Base-by-base conservation (phyloP, 1,140 invertebrate species). In the Lineus longissimus region DNA sequence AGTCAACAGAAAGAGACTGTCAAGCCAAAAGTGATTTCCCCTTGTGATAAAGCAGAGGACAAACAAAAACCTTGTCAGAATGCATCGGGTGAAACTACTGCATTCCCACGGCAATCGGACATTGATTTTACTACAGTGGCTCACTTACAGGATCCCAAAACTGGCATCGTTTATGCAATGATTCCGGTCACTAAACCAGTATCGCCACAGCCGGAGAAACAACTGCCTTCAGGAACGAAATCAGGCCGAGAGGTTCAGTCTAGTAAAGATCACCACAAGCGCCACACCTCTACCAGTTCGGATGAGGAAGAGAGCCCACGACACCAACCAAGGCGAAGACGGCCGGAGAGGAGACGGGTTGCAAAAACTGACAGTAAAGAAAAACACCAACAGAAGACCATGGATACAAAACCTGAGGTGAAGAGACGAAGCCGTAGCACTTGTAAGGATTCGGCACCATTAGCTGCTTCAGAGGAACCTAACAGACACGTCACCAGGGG, bases 381-480 rank as follows among this genome's bases (percentile, higher is more conserved):
- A 36, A 7, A 66, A 57, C 71, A 73, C 22, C 62, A 68, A 11
- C 56, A 56, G 13, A 67, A 67, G 41, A 63, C 59, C 22, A 71
- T 72, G 61, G 68, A 70, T 40, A 62, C 62, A n/a, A 65, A 70
- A 59, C 59, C 62, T 61, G 67, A 70, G 17, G 61, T 63, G 23
- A 65, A 61, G 51, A 67, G 63, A 23, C 66, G 55, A 40, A 62
- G 62, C 1, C 36, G 45, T 19, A 41, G 58, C 23, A 63, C 47
- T 56, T 65, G 64, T 23, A 67, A 62, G 57, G 61, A 55, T 7
- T 59, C 59, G 31, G 33, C 55, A 23, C 56, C 57, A 11, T n/a
- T n/a, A 67, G 54, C 15, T 56, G 59, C 43, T n/a, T n/a, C n/a
- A n/a, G 63, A 63, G 45, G 62, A 62, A 27, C 61, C 68, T 13